These are phyloP conservation scores for Argopecten irradians DNA, from an alignment of 1,140 invertebrate genomes.

Conservation along the genomic window DNA sequence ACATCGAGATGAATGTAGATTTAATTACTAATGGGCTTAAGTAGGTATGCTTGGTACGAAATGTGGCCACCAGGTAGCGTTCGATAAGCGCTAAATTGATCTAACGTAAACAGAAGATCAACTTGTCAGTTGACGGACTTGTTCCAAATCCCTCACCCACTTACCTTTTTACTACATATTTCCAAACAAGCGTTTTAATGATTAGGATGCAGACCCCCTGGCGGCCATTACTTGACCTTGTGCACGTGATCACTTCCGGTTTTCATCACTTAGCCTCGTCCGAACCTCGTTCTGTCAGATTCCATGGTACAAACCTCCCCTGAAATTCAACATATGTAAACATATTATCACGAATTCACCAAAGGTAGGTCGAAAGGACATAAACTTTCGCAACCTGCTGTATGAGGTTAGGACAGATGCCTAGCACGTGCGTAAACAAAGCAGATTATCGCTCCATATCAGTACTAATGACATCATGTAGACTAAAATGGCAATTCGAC, in stretches of 20 bases:
- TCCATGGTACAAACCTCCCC: neutral
- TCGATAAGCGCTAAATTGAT: neutral
- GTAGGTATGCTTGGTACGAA: neutral
- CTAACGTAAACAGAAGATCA: neutral
- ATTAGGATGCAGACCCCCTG: conserved; percentile 14
- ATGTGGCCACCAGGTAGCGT: conserved; percentile 13
- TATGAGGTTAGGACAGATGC: neutral
- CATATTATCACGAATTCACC: neutral
- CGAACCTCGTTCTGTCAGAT: neutral
- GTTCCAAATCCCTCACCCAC: neutral
- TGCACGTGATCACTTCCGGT: conserved; percentile 6
- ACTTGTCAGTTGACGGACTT: conserved; percentile 14
- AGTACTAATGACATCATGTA: neutral
- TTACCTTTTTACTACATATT: conserved; percentile 15
- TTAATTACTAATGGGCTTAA: conserved; percentile 11
- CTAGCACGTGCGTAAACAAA: neutral
- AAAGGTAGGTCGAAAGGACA: neutral
- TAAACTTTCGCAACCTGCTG: neutral
- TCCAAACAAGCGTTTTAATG: conserved; percentile 9
- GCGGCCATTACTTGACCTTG: neutral
- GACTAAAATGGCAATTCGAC: neutral
- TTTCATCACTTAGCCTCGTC: neutral
- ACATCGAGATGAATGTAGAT: neutral
- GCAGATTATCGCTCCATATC: neutral
- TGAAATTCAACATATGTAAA: neutral